phyloP scores from a whole-genome alignment of 2,797 vertebrate species.

The Neosalanx taihuensis region DNA sequence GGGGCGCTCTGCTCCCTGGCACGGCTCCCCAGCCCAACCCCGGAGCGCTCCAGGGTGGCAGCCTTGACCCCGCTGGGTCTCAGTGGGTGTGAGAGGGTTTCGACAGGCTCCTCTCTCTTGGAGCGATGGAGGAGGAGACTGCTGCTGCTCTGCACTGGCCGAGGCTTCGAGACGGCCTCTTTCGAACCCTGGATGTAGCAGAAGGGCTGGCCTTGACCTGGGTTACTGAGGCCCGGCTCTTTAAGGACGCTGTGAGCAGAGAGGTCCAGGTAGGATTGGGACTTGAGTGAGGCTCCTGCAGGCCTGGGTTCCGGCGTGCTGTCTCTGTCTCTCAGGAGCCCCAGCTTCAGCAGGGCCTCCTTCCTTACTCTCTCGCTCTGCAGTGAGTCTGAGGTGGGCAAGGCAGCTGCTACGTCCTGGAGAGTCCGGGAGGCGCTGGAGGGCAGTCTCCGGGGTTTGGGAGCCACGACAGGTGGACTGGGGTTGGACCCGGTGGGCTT shows the following conservation, averaged over 20 bases:
- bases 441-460: constrained; percentile 80
- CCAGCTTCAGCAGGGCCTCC: constrained; percentile 87
- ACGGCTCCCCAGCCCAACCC: constrained; percentile 67
- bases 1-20: constrained; percentile 33
- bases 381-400: constrained; percentile 25
- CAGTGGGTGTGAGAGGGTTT: constrained; percentile 14
- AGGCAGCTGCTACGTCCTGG: constrained; percentile 26
- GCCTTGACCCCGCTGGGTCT: constrained; percentile 60
- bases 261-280: constrained; percentile 24
- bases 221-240: constrained; percentile 24
- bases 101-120: constrained; percentile 34
- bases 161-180: constrained; percentile 13
- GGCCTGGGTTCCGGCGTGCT: constrained; percentile 42
- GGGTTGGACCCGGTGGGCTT: constrained; percentile 32
- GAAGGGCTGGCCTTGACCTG: constrained; percentile 46
- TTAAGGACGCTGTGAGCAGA: constrained; percentile 27
- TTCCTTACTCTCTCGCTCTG: constrained; percentile 62
- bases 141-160: constrained; percentile 48
- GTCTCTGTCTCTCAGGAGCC: constrained; percentile 73
- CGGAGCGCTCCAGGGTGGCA: constrained; percentile 71
- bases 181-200: constrained; percentile 33
- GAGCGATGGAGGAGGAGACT: constrained; percentile 48
- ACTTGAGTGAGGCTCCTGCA: constrained; percentile 12
- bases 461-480: constrained; percentile 73
- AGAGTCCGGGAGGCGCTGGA: constrained; percentile 70